Conservation (phyloP, 2,113 vertebrate genomes). For the Paradisaea rubra region DNA sequence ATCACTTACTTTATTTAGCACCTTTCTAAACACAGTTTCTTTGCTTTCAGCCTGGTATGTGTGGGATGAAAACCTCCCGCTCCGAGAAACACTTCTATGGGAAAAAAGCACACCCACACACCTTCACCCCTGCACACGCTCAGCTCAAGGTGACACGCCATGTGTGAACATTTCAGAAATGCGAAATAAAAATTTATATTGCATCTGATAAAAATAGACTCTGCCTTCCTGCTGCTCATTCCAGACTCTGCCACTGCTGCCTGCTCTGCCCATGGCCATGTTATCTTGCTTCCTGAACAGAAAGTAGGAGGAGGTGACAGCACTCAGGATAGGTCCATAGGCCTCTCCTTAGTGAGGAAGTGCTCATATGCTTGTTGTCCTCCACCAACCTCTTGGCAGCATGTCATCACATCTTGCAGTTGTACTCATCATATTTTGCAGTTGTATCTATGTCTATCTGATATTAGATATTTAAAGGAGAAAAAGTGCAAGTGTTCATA, state of each 20-base stretch:
- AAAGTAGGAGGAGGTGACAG: background rate
- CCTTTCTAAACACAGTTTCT: background rate
- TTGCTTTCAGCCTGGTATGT: background rate
- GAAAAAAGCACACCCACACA: background rate
- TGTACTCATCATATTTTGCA: background rate
- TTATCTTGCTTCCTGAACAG: background rate
- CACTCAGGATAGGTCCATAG: background rate
- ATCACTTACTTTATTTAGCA: conserved; percentile 27
- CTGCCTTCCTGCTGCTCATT: background rate
- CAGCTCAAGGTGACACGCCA: background rate
- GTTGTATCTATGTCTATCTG: background rate
- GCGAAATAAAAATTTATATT: background rate
- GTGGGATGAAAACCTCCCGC: background rate
- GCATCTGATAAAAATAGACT: background rate
- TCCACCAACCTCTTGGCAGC: background rate
- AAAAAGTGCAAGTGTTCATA: background rate
- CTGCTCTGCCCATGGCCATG: background rate
- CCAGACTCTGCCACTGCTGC: background rate
- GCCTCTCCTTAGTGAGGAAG: background rate
- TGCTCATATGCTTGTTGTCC: background rate
- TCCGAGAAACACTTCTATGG: background rate
- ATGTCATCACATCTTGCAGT: background rate
- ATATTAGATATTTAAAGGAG: background rate
- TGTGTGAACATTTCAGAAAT: background rate
- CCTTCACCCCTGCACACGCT: background rate